Conservation (phyloP, 2,113 vertebrate genomes). For the Hippotragus niger region DNA sequence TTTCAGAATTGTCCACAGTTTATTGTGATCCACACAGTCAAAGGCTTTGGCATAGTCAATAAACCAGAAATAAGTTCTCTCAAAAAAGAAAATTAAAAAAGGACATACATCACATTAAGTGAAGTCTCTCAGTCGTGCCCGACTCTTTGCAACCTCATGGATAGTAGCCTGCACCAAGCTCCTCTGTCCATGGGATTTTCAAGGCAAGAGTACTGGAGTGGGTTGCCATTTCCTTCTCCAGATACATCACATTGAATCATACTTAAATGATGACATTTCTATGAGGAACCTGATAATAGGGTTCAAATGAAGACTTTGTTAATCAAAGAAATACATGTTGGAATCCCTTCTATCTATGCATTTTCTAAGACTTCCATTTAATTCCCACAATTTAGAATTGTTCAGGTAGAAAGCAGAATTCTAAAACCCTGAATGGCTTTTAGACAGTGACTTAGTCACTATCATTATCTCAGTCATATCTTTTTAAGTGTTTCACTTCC, state of each 20-base stretch:
- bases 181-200: too few species aligned
- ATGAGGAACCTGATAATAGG: background rate
- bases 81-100: background rate
- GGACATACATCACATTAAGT: background rate
- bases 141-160: too few species aligned
- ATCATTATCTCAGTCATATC: background rate
- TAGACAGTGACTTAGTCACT: background rate
- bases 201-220: too few species aligned
- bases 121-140: too few species aligned
- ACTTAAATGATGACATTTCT: slow-evolving; percentile 8
- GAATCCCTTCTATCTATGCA: background rate
- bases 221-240: too few species aligned
- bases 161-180: too few species aligned
- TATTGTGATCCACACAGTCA: too few species aligned
- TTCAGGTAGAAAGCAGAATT: background rate
- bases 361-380: slow-evolving; percentile 25
- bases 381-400: slow-evolving; percentile 29
- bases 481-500: background rate
- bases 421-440: slow-evolving; percentile 18
- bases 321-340: background rate
- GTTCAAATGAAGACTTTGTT: background rate
- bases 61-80: background rate
- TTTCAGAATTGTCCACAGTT: too few species aligned
- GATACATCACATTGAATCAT: background rate
- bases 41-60: too few species aligned